A percentile compares a stretch with the other conserved stretches of the same genome.
phyloP scores from a whole-genome alignment of 1,140 invertebrate species.

The Theocolax elegans region DNA sequence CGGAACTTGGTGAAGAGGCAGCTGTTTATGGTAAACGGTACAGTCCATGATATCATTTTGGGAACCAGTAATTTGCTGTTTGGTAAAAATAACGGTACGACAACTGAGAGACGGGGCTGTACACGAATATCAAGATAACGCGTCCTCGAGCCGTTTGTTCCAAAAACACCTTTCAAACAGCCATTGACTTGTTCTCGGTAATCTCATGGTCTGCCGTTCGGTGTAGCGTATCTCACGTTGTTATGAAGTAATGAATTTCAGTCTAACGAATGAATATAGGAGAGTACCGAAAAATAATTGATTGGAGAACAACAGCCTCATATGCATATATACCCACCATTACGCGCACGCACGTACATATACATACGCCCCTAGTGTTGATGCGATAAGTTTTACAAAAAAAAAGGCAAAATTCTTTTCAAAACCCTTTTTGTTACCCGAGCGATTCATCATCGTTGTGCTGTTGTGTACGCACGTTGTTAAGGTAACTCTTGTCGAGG shows the following conservation, averaged over 20 bases:
- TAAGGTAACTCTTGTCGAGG: conserved; percentile 60
- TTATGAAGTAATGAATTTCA: conserved; percentile 55
- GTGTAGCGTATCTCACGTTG: conserved; percentile 60
- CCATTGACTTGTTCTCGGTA: conserved; percentile 52
- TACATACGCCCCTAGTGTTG: conserved; percentile 45
- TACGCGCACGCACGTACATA: conserved; percentile 50
- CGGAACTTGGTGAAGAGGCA: conserved; percentile 53
- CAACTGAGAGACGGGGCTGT: conserved; percentile 49
- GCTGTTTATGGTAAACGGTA: conserved; percentile 59
- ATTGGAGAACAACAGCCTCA: conserved; percentile 45
- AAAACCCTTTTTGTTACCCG: conserved; percentile 55
- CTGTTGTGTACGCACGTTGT: conserved; percentile 62
- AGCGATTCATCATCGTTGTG: conserved; percentile 63
- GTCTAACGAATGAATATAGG: conserved; percentile 46
- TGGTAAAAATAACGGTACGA: conserved; percentile 52
- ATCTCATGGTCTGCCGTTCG: conserved; percentile 61
- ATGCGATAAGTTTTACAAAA: conserved; percentile 48
- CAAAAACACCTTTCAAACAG: conserved; percentile 37
- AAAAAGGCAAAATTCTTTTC: conserved; percentile 42
- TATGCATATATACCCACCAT: conserved; percentile 39
- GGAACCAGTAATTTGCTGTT: conserved; percentile 50
- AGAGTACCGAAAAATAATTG: conserved; percentile 40
- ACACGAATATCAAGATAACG: conserved; percentile 46
- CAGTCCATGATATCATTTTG: conserved; percentile 63
- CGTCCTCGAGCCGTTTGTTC: conserved; percentile 46